Evolutionary conservation across 2,888 invertebrate genomes (phyloP).

Genomic region (Zaprionus obscuricornis): DNA sequence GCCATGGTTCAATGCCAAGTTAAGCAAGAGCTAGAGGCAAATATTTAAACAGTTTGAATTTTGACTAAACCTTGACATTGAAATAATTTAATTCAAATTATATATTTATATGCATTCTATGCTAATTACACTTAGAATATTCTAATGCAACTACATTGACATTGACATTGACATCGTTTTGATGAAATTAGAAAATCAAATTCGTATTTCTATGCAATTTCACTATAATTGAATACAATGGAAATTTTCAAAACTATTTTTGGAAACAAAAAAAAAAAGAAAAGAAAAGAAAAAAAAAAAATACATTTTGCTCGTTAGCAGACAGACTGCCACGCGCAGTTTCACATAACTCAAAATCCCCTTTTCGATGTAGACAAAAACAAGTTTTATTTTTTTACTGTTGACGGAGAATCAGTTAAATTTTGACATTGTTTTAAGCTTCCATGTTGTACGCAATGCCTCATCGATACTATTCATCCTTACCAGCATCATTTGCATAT

Average conservation of each 20-base stretch:
- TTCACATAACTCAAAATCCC: background rate
- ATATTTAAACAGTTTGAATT: conserved; percentile 12
- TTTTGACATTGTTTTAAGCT: conserved; percentile 6
- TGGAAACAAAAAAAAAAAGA: no score
- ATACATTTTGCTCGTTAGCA: no score
- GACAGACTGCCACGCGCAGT: conserved; percentile 14
- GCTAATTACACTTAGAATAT: no score
- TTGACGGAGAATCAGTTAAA: background rate
- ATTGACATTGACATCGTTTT: no score
- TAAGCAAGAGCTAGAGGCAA: conserved; percentile 22
- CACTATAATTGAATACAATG: no score
- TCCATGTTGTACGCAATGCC: conserved; percentile 40
- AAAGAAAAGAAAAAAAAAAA: no score
- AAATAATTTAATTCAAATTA: background rate
- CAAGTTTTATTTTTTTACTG: conserved; percentile 29
- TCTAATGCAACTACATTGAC: no score
- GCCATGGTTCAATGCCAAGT: conserved; percentile 64
- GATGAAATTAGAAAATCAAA: no score
- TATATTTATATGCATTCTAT: background rate
- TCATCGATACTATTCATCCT: no score
- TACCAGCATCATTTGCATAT: conserved; percentile 71
- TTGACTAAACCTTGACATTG: conserved; percentile 37
- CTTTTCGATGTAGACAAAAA: conserved; percentile 22
- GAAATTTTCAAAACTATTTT: no score
- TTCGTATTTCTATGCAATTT: no score